These are phyloP conservation scores for Illadopsis cleaveri DNA, from an alignment of 2,113 vertebrate species.

Conservation along the genomic window DNA sequence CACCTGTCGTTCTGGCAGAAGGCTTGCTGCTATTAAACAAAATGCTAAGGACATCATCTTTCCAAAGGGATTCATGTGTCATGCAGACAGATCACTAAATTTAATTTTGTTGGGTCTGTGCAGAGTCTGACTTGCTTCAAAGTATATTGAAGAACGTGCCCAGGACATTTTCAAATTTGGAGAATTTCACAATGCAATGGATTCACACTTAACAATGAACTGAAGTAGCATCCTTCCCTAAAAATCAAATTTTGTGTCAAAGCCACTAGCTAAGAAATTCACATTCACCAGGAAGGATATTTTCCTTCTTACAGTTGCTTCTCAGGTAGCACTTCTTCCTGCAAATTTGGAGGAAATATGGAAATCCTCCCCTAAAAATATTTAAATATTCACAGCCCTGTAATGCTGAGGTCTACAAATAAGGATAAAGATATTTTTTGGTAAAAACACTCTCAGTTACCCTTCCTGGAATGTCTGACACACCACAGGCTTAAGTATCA, in stretches of 20 bases:
- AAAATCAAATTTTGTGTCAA: neutral
- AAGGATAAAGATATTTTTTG: neutral
- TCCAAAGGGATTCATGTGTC: neutral
- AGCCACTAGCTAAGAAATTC: neutral
- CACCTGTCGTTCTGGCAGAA: neutral
- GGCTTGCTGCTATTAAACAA: neutral
- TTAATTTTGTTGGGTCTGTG: neutral
- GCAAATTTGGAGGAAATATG: neutral
- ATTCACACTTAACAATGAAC: neutral
- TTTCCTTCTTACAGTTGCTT: neutral
- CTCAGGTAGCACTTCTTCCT: neutral
- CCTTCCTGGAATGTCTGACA: neutral
- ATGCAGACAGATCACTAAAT: neutral
- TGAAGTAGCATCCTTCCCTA: neutral
- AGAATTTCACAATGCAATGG: neutral
- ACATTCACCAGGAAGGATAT: neutral
- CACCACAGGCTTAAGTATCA: neutral
- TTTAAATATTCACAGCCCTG: neutral
- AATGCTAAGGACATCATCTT: neutral
- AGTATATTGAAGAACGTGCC: neutral
- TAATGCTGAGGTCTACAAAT: neutral
- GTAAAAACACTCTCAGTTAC: neutral
- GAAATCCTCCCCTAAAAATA: neutral
- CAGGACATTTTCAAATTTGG: neutral
- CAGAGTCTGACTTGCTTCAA: neutral